Evolutionary conservation across 30 jellyfish, hydroid and myxozoan genomes (phyloP).

Genomic region (Aurelia coerulea): DNA sequence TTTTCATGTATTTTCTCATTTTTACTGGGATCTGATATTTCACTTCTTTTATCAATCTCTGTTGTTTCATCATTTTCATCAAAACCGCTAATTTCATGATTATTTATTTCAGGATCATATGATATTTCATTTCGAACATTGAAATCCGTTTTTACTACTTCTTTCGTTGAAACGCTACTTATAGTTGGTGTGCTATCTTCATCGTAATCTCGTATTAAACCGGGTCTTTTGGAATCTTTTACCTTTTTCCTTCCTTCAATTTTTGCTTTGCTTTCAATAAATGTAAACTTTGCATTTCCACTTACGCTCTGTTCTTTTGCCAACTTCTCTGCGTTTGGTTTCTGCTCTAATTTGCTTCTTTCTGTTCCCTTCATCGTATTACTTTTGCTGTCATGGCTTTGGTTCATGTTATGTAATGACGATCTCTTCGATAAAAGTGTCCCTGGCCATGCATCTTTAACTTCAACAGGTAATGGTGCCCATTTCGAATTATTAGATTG

Average conservation of each 20-base stretch:
- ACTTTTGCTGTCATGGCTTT: background rate
- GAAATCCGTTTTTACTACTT: slow-evolving; percentile 12
- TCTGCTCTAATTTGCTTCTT: background rate
- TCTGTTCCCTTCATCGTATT: background rate
- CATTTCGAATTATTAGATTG: background rate
- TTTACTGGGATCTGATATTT: background rate
- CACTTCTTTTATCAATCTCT: slow-evolving; percentile 29
- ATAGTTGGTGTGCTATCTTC: slow-evolving; percentile 13
- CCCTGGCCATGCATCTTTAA: slow-evolving; percentile 40
- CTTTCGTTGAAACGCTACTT: slow-evolving; percentile 31
- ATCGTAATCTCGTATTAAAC: slow-evolving; percentile 1
- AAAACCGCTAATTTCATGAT: background rate
- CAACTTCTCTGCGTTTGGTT: background rate
- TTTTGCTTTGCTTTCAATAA: background rate
- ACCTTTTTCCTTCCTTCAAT: background rate
- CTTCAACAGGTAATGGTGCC: slow-evolving; percentile 21
- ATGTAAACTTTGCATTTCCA: slow-evolving; percentile 20
- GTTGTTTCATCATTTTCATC: background rate
- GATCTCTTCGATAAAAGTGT: slow-evolving; percentile 12
- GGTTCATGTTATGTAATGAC: background rate
- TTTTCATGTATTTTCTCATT: background rate
- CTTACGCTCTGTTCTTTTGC: background rate
- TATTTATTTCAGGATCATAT: slow-evolving; percentile 10
- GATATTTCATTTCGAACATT: slow-evolving; percentile 11
- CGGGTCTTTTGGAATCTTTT: background rate